phyloP scores from a whole-genome alignment of 1,140 invertebrate species.

The Anoplolepis gracilipes region DNA sequence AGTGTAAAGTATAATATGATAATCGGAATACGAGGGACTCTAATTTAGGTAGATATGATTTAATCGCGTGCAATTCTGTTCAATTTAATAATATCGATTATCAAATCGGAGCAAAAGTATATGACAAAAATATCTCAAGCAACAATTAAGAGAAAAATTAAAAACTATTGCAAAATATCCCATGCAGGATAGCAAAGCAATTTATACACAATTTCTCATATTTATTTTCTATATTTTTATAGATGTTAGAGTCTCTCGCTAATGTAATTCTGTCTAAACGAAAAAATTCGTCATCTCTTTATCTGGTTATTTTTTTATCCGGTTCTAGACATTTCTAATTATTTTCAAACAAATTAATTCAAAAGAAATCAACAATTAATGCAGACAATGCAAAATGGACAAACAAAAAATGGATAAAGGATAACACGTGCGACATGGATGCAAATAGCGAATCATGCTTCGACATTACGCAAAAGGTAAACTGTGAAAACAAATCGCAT shows the following conservation, averaged over 20 bases:
- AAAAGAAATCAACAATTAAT: constrained; percentile 19
- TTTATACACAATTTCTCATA: not conserved
- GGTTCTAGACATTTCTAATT: not conserved
- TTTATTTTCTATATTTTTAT: not conserved
- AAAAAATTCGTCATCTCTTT: not conserved
- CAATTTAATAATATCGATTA: not conserved
- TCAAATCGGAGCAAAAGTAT: not conserved
- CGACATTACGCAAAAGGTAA: constrained; percentile 18
- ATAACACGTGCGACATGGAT: constrained; percentile 72
- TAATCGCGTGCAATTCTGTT: not conserved
- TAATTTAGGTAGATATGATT: not conserved
- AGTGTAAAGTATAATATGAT: not conserved
- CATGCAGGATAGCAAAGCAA: not conserved
- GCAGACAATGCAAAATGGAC: constrained; percentile 18
- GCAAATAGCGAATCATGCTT: constrained; percentile 74
- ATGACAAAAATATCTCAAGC: not conserved
- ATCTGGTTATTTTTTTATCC: not conserved
- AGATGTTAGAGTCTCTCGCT: constrained; percentile 40
- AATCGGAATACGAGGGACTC: constrained; percentile 14
- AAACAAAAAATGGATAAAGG: constrained; percentile 4
- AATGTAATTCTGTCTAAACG: not conserved
- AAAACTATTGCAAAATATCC: not conserved
- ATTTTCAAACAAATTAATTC: not conserved
- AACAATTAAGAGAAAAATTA: not conserved
- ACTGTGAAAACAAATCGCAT: constrained; percentile 3